A percentile compares a stretch with the other conserved stretches of the same genome.
phyloP scores from a whole-genome alignment of 2,113 vertebrate genomes.

The Daphoenositta chrysoptera region DNA sequence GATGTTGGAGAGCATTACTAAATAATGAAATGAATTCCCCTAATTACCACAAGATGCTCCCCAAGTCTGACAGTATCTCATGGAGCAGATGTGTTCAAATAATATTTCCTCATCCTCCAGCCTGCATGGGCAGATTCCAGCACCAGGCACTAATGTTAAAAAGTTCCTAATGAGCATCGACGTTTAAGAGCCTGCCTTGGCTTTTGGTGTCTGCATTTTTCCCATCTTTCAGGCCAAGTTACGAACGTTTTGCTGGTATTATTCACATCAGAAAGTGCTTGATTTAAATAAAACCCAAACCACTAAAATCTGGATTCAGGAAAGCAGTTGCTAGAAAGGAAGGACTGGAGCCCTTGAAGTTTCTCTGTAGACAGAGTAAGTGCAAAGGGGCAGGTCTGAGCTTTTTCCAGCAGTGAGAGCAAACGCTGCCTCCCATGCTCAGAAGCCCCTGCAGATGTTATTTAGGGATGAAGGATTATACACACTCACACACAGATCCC shows the following conservation, averaged over 20 bases:
- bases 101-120: slow-evolving; percentile 25
- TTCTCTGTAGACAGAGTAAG: not conserved
- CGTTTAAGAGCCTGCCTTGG: slow-evolving; percentile 13
- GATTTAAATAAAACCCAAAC: not conserved
- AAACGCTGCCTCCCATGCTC: not conserved
- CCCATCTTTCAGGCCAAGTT: slow-evolving; percentile 5
- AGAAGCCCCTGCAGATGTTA: not conserved
- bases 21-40: not conserved
- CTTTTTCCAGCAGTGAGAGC: not conserved
- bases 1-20: not conserved
- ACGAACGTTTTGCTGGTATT: not conserved
- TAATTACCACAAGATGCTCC: slow-evolving; percentile 67
- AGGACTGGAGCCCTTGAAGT: not conserved
- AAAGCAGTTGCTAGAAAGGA: slow-evolving; percentile 39
- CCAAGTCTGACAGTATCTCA: slow-evolving; percentile 39
- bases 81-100: slow-evolving; percentile 23
- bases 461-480: not conserved
- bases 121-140: slow-evolving; percentile 58
- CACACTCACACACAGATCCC: not conserved
- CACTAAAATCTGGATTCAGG: not conserved
- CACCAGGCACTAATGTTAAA: not conserved
- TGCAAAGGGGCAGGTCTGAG: not conserved
- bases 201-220: not conserved
- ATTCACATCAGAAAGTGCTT: slow-evolving; percentile 39
- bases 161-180: not conserved